Conservation (phyloP, 2,888 invertebrate genomes). For the Ophion ventricosus region DNA sequence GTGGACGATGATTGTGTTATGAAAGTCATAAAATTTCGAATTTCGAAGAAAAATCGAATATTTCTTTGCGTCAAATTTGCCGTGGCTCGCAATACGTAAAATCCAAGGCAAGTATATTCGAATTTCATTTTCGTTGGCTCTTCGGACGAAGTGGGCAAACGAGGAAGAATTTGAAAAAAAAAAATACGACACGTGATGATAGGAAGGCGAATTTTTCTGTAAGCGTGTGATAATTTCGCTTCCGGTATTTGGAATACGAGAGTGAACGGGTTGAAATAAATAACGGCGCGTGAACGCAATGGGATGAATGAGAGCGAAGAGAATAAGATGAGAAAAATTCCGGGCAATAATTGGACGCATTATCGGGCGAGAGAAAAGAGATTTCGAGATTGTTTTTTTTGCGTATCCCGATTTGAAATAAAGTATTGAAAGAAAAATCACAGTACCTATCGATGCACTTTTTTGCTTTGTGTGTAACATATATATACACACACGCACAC, state of each 20-base stretch:
- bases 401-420: not conserved
- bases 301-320: not conserved
- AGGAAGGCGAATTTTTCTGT: not conserved
- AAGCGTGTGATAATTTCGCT: conserved; percentile 48
- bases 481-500: not conserved
- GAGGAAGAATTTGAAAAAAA: not conserved
- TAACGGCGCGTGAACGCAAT: no score
- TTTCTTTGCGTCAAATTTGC: not conserved
- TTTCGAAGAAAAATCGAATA: not conserved
- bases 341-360: conserved; percentile 26
- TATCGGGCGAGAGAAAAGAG: not conserved
- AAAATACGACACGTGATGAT: no score
- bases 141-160: not conserved
- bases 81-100: not conserved
- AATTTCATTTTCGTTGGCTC: not conserved
- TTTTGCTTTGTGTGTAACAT: not conserved
- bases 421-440: not conserved
- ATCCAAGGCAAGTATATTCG: no score
- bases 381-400: not conserved
- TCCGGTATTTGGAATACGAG: conserved; percentile 7
- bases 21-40: conserved; percentile 6
- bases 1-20: not conserved
- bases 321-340: not conserved
- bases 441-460: not conserved
- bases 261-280: no score